A percentile compares a stretch with the other conserved stretches of the same genome.
These are phyloP conservation scores for Pithys albifrons DNA, from an alignment of 2,113 vertebrate genomes.

Conservation along the genomic window DNA sequence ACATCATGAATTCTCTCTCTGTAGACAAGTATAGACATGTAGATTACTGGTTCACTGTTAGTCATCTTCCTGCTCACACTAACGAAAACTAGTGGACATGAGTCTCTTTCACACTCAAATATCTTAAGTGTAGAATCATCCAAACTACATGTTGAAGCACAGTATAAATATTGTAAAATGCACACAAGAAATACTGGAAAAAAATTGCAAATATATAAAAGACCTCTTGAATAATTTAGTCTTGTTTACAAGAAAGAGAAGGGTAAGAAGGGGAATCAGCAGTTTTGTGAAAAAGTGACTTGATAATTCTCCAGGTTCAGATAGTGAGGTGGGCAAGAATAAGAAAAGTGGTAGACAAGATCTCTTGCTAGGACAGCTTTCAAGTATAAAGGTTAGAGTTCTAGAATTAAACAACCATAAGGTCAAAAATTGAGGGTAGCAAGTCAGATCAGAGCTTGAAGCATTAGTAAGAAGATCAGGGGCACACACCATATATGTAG, in stretches of 20 bases:
- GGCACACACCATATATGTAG: not conserved
- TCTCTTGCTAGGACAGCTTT: not conserved
- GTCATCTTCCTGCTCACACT: not conserved
- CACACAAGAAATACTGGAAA: not conserved
- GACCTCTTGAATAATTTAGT: not conserved
- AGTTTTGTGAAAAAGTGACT: not conserved
- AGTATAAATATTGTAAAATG: not conserved
- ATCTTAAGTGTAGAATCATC: not conserved
- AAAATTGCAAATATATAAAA: not conserved
- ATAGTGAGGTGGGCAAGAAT: not conserved
- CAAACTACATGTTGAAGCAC: not conserved
- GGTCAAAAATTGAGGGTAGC: not conserved
- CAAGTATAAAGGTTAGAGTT: not conserved
- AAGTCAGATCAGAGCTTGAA: not conserved
- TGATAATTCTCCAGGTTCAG: not conserved
- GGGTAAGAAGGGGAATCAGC: not conserved
- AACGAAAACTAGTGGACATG: not conserved
- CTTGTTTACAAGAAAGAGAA: not conserved
- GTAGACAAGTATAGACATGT: not conserved
- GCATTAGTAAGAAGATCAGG: not conserved
- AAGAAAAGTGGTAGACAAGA: not conserved
- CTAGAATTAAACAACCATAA: not conserved
- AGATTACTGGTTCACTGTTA: not conserved
- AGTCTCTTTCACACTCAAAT: not conserved
- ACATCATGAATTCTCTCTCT: not conserved